Conservation (phyloP, 2,797 vertebrate genomes). For the Erethizon dorsatum region DNA sequence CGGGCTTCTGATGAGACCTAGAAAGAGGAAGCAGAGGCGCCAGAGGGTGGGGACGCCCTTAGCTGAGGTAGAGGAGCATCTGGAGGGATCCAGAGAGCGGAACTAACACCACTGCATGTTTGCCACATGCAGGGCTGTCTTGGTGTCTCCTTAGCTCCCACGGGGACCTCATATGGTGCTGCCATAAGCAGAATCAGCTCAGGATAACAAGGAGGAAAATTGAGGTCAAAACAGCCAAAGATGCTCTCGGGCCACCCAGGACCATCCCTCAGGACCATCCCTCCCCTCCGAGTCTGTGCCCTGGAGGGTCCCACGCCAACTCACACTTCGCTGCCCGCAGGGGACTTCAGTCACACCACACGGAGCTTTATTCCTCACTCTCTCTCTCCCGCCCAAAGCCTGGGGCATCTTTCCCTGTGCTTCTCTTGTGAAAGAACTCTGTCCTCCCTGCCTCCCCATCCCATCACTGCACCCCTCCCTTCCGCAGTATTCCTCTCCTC, state of each 20-base stretch:
- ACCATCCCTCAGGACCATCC: no score
- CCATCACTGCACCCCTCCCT: background rate
- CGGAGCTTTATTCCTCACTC: background rate
- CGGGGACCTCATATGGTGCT: rapidly evolving
- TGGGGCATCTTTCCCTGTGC: background rate
- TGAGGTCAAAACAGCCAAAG: background rate
- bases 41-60: no score
- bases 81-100: background rate
- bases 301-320: background rate
- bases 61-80: background rate
- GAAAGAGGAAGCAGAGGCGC: background rate
- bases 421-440: background rate
- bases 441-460: background rate
- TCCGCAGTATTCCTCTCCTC: background rate
- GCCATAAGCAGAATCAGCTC: background rate
- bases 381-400: background rate
- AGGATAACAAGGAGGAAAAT: background rate
- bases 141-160: background rate
- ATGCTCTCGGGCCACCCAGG: background rate
- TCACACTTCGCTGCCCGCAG: background rate
- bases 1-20: background rate
- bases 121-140: background rate
- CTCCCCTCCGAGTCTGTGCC: background rate
- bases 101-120: background rate
- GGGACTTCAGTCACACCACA: background rate